Conservation (phyloP, 2,888 invertebrate genomes). For the Iphiclides podalirius region DNA sequence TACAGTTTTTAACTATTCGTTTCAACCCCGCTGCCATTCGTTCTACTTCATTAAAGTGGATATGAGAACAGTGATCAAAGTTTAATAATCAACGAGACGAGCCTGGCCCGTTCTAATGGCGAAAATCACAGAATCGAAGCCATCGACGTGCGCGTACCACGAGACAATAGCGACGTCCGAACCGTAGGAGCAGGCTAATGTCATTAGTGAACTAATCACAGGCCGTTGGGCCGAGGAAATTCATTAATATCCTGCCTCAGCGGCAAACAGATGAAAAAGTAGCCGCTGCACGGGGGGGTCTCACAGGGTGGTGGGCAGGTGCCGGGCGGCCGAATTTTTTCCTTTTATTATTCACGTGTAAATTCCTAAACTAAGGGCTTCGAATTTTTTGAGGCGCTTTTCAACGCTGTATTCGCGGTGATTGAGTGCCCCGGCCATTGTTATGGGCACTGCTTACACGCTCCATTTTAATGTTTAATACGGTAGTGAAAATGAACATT, state of each 20-base stretch:
- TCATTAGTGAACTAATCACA: slow-evolving; percentile 84
- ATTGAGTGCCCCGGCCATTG: no score
- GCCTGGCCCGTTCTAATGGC: no score
- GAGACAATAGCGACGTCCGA: slow-evolving; percentile 43
- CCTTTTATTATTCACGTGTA: slow-evolving; percentile 33
- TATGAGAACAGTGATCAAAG: no score
- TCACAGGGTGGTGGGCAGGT: slow-evolving; percentile 26
- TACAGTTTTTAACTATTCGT: no score
- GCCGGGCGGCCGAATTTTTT: slow-evolving; percentile 28
- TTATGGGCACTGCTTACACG: no score
- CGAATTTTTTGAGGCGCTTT: slow-evolving; percentile 31
- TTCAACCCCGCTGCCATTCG: no score
- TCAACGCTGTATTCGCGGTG: no score
- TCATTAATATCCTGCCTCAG: slow-evolving; percentile 83
- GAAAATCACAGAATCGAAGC: neutral
- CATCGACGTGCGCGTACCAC: slow-evolving; percentile 29
- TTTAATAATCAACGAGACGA: no score
- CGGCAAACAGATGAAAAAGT: slow-evolving; percentile 54
- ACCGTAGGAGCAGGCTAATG: slow-evolving; percentile 74
- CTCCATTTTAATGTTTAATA: no score
- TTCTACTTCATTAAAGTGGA: no score
- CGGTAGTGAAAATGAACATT: no score
- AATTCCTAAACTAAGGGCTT: slow-evolving; percentile 35
- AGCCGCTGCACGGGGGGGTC: slow-evolving; percentile 29
- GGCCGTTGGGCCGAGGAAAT: slow-evolving; percentile 83